A percentile compares a stretch with the other conserved stretches of the same genome.
Conservation (phyloP, 2,113 vertebrate genomes). For the Plecturocebus donacophilus region DNA sequence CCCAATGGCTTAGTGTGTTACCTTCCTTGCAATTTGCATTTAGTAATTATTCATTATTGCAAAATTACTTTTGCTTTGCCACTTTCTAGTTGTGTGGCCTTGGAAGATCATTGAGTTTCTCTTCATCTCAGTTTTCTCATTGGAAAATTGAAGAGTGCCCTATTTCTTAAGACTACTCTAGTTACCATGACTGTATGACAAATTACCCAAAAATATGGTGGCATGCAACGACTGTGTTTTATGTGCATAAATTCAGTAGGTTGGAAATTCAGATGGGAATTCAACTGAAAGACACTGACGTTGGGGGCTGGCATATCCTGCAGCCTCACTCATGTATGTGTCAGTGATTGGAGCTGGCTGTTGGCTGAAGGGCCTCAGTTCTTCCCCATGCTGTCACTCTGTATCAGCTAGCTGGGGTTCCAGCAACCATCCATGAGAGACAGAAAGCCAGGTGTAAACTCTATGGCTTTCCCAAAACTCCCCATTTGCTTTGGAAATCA, state of each 20-base stretch:
- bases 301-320: no score
- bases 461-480: not conserved
- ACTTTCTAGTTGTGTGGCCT: not conserved
- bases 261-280: not conserved
- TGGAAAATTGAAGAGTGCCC: not conserved
- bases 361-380: not conserved
- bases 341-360: not conserved
- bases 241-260: not conserved
- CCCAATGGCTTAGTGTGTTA: not conserved
- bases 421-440: not conserved
- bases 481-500: not conserved
- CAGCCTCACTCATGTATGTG: rapidly evolving
- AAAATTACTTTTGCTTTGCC: not conserved
- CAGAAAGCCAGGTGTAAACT: not conserved
- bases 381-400: not conserved
- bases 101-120: not conserved
- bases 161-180: not conserved
- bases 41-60: no score
- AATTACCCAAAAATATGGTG: rapidly evolving
- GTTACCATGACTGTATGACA: not conserved
- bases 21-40: not conserved
- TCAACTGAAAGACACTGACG: not conserved
- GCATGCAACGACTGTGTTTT: rapidly evolving
- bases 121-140: not conserved
- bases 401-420: not conserved